Percentiles rank a stretch among this genome's conserved stretches.
These are phyloP conservation scores for Leptonema lineaticorne DNA, from an alignment of 1,140 invertebrate genomes.

Conservation along the genomic window DNA sequence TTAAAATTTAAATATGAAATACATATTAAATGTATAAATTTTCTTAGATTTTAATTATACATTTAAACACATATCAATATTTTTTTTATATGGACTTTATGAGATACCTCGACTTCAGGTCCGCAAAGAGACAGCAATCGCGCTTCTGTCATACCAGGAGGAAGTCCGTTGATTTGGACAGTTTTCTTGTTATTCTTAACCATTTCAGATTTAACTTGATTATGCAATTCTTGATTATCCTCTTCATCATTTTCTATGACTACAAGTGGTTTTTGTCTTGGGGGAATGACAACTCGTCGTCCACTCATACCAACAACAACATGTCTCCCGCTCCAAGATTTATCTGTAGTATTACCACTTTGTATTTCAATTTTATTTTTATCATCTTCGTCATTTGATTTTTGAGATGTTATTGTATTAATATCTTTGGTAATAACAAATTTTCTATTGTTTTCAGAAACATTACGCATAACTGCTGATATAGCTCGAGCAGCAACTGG, in stretches of 20 bases:
- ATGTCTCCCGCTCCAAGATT: constrained; percentile 17
- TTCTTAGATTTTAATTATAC: not conserved
- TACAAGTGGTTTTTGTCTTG: constrained; percentile 29
- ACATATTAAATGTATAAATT: constrained; percentile 1
- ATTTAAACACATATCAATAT: constrained; percentile 19
- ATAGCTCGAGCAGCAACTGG: constrained; percentile 37
- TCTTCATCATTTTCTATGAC: constrained; percentile 35
- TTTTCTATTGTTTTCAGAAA: constrained; percentile 27
- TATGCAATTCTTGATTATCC: constrained; percentile 6
- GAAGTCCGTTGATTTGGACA: constrained; percentile 33
- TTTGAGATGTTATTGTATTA: not conserved
- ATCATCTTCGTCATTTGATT: not conserved
- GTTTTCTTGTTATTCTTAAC: constrained; percentile 12
- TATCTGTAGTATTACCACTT: not conserved
- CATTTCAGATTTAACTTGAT: not conserved
- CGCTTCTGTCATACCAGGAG: constrained; percentile 39
- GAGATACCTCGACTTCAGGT: constrained; percentile 40
- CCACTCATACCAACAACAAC: constrained; percentile 19
- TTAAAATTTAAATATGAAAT: not conserved
- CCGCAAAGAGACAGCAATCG: constrained; percentile 38
- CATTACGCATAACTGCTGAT: constrained; percentile 32
- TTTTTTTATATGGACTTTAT: constrained; percentile 26
- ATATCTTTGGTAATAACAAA: constrained; percentile 20
- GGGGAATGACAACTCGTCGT: constrained; percentile 34
- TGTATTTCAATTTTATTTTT: not conserved